These are phyloP conservation scores for Cercocebus atys DNA, from an alignment of 2,113 vertebrate genomes.

Conservation along the genomic window DNA sequence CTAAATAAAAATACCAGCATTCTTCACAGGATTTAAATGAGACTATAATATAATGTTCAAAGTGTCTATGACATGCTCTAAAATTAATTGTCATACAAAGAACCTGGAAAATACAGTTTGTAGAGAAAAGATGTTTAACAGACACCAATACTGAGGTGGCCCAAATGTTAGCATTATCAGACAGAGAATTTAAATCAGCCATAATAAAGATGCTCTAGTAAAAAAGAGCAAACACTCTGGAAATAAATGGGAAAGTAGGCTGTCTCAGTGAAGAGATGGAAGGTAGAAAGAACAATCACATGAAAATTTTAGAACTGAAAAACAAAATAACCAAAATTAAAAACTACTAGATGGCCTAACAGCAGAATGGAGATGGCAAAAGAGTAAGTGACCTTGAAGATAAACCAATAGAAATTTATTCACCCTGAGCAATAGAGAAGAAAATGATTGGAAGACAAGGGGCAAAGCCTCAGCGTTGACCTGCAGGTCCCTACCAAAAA, in stretches of 20 bases:
- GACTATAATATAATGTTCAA: background rate
- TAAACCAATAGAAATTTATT: too few species aligned
- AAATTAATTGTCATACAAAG: background rate
- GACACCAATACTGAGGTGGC: background rate
- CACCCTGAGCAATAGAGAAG: background rate
- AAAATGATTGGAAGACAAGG: accelerated
- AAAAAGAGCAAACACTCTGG: background rate
- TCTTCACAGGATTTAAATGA: background rate
- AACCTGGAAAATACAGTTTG: background rate
- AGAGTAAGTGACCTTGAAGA: background rate
- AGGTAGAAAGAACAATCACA: background rate
- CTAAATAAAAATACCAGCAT: too few species aligned
- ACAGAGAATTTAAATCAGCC: background rate
- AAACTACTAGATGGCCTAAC: too few species aligned
- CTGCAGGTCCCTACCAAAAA: background rate
- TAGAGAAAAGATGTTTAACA: background rate
- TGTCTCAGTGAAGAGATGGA: background rate
- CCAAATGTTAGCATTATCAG: background rate
- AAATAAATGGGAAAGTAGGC: background rate
- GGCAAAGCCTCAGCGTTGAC: background rate
- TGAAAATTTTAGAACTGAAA: background rate
- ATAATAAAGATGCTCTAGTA: background rate
- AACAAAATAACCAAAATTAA: background rate
- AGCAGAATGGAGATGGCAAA: background rate
- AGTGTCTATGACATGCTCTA: background rate